phyloP scores from a whole-genome alignment of 2,797 vertebrate species.

The Arremon aurantiirostris region DNA sequence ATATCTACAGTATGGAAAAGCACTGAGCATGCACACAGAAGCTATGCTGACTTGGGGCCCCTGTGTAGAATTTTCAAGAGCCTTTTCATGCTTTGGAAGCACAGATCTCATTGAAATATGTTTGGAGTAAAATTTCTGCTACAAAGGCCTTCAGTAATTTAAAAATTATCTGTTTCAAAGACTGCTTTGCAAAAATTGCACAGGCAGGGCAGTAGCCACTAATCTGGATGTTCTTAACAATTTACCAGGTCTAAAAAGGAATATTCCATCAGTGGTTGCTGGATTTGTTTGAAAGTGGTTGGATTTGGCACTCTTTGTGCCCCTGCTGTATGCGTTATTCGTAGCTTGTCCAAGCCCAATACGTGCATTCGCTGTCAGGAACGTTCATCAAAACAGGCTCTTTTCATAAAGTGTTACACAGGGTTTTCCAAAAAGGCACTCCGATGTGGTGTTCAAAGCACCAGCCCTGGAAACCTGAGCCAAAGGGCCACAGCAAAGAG shows the following conservation, averaged over 20 bases:
- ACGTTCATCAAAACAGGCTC: slow-evolving; percentile 4
- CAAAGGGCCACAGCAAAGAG: not conserved
- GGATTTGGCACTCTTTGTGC: not conserved
- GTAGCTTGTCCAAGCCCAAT: slow-evolving; percentile 4
- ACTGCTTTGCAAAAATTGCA: not conserved
- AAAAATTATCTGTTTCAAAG: not conserved
- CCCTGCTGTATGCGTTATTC: not conserved
- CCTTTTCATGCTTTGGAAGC: not conserved
- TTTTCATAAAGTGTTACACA: slow-evolving; percentile 27
- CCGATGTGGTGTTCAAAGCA: not conserved
- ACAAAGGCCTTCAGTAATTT: not conserved
- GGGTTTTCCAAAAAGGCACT: slow-evolving; percentile 32
- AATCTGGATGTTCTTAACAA: not conserved
- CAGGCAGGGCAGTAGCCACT: not conserved
- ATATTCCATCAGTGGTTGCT: not conserved
- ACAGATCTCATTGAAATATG: not conserved
- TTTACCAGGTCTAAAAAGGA: not conserved
- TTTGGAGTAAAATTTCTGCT: not conserved
- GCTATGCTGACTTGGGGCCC: not conserved
- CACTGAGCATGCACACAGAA: not conserved
- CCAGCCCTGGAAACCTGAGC: slow-evolving; percentile 5
- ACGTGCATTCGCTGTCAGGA: slow-evolving; percentile 8
- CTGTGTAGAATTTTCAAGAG: not conserved
- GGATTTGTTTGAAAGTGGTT: slow-evolving; percentile 5
- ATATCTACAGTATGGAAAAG: not conserved